These are phyloP conservation scores for Synanthedon myopaeformis DNA, from an alignment of 2,888 invertebrate species.

Conservation along the genomic window DNA sequence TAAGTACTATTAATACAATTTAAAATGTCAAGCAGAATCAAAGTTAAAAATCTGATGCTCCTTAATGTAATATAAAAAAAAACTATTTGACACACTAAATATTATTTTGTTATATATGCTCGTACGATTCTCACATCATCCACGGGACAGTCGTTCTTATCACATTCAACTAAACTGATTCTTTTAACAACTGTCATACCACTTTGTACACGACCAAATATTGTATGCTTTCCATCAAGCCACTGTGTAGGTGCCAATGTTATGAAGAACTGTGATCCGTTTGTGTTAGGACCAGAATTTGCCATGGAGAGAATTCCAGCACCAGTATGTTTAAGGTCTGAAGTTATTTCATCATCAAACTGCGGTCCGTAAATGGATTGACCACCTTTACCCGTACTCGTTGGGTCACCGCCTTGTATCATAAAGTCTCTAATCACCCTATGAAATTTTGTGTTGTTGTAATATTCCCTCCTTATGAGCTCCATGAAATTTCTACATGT, in stretches of 20 bases:
- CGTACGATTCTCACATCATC: constrained; percentile 85
- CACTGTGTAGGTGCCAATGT: constrained; percentile 97
- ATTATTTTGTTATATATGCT: constrained; percentile 40
- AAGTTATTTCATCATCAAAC: constrained; percentile 96
- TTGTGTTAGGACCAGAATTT: constrained; percentile 96
- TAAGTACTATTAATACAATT: too few species aligned
- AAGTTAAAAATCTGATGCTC: too few species aligned
- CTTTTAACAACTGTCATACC: constrained; percentile 94
- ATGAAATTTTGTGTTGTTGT: constrained; percentile 96
- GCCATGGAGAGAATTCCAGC: constrained; percentile 96
- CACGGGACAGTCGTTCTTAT: constrained; percentile 90
- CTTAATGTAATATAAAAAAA: too few species aligned
- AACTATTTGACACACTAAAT: too few species aligned
- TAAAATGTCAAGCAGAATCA: too few species aligned
- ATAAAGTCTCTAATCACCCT: constrained; percentile 94
- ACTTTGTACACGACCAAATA: constrained; percentile 90
- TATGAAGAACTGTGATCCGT: constrained; percentile 99
- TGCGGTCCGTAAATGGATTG: constrained; percentile 95
- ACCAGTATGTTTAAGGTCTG: constrained; percentile 95
- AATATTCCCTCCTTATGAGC: constrained; percentile 91
- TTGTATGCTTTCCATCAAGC: constrained; percentile 97
- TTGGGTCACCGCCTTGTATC: constrained; percentile 98
- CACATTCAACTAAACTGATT: constrained; percentile 94
- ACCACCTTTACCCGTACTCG: constrained; percentile 96
- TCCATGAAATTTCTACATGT: constrained; percentile 99